A percentile compares a stretch with the other conserved stretches of the same genome.
Conservation (phyloP, 2,113 vertebrate species). For the Passer montanus region DNA sequence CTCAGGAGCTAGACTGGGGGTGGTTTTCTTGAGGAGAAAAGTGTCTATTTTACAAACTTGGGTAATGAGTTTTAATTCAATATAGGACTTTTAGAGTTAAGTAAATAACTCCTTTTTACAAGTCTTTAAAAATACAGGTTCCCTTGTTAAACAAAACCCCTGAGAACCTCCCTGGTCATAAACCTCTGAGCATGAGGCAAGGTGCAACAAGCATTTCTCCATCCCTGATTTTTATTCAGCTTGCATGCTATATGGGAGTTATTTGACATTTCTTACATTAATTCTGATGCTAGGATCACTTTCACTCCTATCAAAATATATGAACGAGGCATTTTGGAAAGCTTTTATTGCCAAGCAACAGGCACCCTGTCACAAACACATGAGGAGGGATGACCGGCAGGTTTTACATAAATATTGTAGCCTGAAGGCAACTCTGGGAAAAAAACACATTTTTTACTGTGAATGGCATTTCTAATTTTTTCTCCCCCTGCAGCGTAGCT, state of each 20-base stretch:
- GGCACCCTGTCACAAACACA: conserved; percentile 5
- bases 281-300: conserved; percentile 17
- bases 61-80: background rate
- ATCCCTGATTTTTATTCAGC: background rate
- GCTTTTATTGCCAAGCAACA: conserved; percentile 65
- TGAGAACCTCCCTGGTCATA: background rate
- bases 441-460: background rate
- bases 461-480: conserved; percentile 19
- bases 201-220: background rate
- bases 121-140: background rate
- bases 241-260: background rate
- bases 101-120: background rate
- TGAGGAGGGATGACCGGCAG: conserved; percentile 4
- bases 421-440: conserved; percentile 18
- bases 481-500: background rate
- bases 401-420: background rate
- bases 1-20: background rate
- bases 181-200: background rate
- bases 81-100: background rate
- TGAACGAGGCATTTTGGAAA: background rate
- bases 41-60: background rate
- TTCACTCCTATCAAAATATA: conserved; percentile 12
- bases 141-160: background rate
- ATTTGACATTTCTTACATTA: background rate
- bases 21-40: background rate